Evolutionary conservation across 2,797 vertebrate genomes (phyloP).

Genomic region (Anniella stebbinsi): DNA sequence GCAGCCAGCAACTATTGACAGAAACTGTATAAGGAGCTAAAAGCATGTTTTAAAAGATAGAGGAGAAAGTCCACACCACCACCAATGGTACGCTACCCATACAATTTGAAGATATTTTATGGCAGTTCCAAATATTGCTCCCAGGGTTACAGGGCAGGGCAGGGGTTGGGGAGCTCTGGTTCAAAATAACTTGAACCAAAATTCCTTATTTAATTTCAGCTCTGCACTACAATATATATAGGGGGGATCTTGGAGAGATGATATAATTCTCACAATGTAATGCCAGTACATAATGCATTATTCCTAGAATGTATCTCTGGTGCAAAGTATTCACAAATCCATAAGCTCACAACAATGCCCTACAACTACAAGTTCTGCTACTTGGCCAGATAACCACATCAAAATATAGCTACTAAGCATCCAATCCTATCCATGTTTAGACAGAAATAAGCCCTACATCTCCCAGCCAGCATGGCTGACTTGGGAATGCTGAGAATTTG

Average conservation of each 20-base stretch:
- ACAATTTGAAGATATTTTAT: background rate
- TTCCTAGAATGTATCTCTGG: background rate
- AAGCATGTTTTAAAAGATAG: background rate
- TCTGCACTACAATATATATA: background rate
- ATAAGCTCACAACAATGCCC: background rate
- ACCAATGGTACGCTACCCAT: too few relatives aligned
- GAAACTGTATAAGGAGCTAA: background rate
- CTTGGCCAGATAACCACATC: background rate
- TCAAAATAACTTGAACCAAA: background rate
- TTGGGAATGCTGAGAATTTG: too few relatives aligned
- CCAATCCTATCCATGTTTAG: too few relatives aligned
- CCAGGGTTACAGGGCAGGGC: background rate
- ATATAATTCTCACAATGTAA: conserved; percentile 1
- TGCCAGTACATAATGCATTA: background rate
- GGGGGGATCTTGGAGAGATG: background rate
- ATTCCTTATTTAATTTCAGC: background rate
- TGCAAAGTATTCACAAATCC: background rate
- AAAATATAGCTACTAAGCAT: background rate
- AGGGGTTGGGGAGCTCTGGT: background rate
- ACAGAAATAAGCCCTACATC: too few relatives aligned
- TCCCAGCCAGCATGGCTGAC: background rate
- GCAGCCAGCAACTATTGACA: background rate
- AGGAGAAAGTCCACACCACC: too few relatives aligned
- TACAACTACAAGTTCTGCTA: too few relatives aligned
- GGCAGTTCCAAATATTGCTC: background rate